A percentile compares a stretch with the other conserved stretches of the same genome.
Evolutionary conservation across 2,797 vertebrate genomes (phyloP).

Genomic region (Pipistrellus pipistrellus): DNA sequence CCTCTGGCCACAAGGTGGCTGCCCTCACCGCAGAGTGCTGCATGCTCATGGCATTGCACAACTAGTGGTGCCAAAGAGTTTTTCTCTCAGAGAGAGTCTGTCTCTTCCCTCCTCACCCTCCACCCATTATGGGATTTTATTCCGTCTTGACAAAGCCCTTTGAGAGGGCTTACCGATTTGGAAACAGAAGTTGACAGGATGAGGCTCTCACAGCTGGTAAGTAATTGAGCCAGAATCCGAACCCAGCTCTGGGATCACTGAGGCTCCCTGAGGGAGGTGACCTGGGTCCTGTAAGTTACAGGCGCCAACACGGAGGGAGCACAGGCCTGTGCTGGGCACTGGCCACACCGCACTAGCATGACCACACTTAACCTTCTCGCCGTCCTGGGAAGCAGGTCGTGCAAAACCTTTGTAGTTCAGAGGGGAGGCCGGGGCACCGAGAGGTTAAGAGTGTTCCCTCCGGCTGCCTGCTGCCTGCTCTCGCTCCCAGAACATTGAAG

Average conservation of each 20-base stretch:
- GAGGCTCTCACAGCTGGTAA: fast-evolving
- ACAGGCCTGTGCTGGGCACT: background rate
- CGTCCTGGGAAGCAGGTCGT: fast-evolving
- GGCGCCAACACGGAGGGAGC: fast-evolving
- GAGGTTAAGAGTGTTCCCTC: fast-evolving
- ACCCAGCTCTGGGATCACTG: background rate
- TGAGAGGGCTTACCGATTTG: no score
- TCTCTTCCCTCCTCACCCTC: background rate
- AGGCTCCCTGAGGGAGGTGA: background rate
- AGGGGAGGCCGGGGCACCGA: background rate
- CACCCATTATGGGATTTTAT: fast-evolving
- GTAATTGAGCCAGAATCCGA: background rate
- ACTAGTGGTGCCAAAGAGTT: background rate
- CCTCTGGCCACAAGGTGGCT: background rate
- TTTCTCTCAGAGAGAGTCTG: background rate
- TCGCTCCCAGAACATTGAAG: background rate
- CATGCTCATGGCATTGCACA: background rate
- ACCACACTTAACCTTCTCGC: background rate
- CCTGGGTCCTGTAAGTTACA: background rate
- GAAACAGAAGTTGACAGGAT: background rate
- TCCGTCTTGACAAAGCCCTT: background rate
- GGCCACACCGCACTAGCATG: background rate
- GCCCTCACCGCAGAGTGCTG: background rate
- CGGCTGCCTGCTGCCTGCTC: background rate
- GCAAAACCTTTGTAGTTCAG: background rate